These are phyloP conservation scores for Brenthis daphne DNA, from an alignment of 2,888 invertebrate species.

Conservation along the genomic window DNA sequence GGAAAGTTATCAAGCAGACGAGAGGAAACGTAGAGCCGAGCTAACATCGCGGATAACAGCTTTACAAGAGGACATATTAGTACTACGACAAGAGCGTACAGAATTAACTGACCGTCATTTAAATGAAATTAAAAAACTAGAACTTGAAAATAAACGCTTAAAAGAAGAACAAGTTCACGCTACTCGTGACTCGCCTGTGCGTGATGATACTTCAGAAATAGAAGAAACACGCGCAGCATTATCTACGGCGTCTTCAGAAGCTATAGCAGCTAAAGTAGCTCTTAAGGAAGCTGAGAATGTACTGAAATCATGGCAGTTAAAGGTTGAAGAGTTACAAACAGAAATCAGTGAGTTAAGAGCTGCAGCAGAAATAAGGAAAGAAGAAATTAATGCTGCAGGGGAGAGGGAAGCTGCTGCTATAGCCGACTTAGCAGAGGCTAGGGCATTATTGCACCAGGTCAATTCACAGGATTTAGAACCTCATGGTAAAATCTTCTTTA, in stretches of 20 bases:
- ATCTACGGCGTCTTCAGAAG: slow-evolving; percentile 56
- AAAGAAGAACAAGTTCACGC: slow-evolving; percentile 63
- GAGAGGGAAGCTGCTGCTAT: slow-evolving; percentile 66
- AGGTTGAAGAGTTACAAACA: slow-evolving; percentile 61
- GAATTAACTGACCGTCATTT: slow-evolving; percentile 60
- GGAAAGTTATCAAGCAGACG: slow-evolving; percentile 67
- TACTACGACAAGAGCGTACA: slow-evolving; percentile 59
- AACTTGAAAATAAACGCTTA: slow-evolving; percentile 59
- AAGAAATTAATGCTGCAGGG: slow-evolving; percentile 61
- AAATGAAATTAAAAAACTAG: slow-evolving; percentile 60
- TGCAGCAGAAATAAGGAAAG: slow-evolving; percentile 61
- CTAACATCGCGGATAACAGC: slow-evolving; percentile 55
- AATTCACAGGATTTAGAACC: slow-evolving; percentile 64
- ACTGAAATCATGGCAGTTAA: slow-evolving; percentile 61
- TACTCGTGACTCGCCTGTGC: slow-evolving; percentile 56
- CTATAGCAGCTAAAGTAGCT: slow-evolving; percentile 55
- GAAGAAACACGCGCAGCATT: slow-evolving; percentile 63
- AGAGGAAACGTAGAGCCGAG: slow-evolving; percentile 58
- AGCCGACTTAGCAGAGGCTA: slow-evolving; percentile 67
- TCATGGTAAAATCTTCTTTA: slow-evolving; percentile 54
- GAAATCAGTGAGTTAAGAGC: slow-evolving; percentile 65
- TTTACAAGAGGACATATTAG: slow-evolving; percentile 69
- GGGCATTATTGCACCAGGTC: slow-evolving; percentile 66
- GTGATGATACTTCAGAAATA: slow-evolving; percentile 59
- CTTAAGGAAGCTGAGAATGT: slow-evolving; percentile 62